These are phyloP conservation scores for Buteo buteo DNA, from an alignment of 2,113 vertebrate species.

Conservation along the genomic window DNA sequence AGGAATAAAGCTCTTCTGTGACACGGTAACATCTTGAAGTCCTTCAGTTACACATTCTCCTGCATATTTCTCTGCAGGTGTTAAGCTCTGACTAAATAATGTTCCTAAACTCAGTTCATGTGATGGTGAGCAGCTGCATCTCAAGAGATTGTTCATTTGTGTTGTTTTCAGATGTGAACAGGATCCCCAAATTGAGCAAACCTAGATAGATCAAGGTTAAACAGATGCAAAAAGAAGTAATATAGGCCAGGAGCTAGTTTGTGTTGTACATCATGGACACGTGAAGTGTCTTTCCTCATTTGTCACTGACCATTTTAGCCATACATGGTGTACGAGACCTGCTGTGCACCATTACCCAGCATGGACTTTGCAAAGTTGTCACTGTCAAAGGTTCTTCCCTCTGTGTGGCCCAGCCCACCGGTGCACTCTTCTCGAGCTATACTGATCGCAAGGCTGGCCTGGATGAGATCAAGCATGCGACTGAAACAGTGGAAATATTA, in stretches of 20 bases:
- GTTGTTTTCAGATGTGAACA: not conserved
- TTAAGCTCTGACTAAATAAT: not conserved
- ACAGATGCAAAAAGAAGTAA: not conserved
- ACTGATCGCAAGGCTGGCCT: not conserved
- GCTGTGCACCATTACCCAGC: fast-evolving
- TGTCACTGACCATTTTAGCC: not conserved
- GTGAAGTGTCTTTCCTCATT: not conserved
- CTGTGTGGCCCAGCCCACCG: fast-evolving
- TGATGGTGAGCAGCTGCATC: not conserved
- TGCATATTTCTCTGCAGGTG: not conserved
- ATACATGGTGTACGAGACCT: fast-evolving
- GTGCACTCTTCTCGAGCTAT: not conserved
- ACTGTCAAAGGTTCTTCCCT: not conserved
- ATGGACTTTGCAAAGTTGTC: not conserved
- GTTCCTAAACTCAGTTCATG: not conserved
- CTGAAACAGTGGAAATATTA: not conserved
- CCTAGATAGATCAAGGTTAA: not conserved
- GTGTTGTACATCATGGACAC: fast-evolving
- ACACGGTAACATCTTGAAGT: not conserved
- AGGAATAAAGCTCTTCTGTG: not conserved
- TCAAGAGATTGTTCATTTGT: not conserved
- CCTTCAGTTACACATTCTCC: not conserved
- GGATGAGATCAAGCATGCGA: not conserved
- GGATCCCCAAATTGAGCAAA: not conserved
- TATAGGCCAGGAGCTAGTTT: not conserved